Base-by-base conservation (phyloP, 2,888 invertebrate species). In the Lycaena phlaeas region DNA sequence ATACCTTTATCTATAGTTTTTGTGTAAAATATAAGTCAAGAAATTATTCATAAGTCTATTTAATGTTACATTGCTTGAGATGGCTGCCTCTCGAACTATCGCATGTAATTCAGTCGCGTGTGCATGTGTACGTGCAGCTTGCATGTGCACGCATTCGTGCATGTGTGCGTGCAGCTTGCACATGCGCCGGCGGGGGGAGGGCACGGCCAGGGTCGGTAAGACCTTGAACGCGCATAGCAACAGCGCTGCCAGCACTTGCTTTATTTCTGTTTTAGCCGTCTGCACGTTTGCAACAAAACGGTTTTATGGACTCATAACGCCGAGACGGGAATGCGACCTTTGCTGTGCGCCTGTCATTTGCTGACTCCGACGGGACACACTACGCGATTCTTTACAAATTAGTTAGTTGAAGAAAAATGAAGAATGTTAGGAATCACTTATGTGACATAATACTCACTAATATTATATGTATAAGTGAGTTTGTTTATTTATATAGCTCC, bases 221-320 rank as follows among this genome's bases (percentile, higher is more conserved):
- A 74, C 84, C 82, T 84, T 84, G 82, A 70, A 62, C 68, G 62
- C 68, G 75, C 78, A 63, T 81, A 77, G 79, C 76, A 84, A 82
- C 82, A 73, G 64, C 65, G 60, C 63, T 62, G 66, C 58, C 66
- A 61, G 52, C 62, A 50, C 58, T 57, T 45, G 50, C 52, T 69
- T 76, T 79, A 77, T 78, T 78, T 75, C 70, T 69, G 73, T 73
- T 78, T 68, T 54, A 68, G 65, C 65, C 72, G 71, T 72, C 75
- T 69, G 69, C 65, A 62, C 66, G 68, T 64, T 68, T 66, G 68
- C 68, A 68, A 68, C 72, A 71, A 70, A 59, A 60, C 63, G 67
- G 64, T 67, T 76, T 69, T 74, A 74, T 74, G 67, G 65, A 69
- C 62, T 62, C 57, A 54, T 63, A 59, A 64, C 61, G 56, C 61